These are phyloP conservation scores for Alouatta caraya DNA, from an alignment of 2,797 vertebrate genomes.

Conservation along the genomic window DNA sequence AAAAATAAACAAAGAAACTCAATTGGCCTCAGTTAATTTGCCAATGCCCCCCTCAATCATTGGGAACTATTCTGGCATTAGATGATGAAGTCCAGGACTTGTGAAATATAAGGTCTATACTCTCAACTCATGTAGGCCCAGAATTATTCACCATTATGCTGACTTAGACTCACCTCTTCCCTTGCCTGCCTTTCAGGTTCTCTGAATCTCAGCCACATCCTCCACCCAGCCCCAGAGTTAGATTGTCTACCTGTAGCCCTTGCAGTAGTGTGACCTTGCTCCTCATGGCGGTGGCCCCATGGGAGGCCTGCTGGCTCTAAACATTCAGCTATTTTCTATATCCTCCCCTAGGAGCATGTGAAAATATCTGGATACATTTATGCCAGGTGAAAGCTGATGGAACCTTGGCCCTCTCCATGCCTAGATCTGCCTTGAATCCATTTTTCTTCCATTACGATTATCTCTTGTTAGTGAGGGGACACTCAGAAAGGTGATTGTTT, in stretches of 20 bases:
- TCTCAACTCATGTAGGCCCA: background rate
- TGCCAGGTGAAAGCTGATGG: background rate
- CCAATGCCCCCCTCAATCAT: background rate
- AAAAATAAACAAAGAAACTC: background rate
- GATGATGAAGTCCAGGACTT: background rate
- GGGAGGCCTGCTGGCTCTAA: background rate
- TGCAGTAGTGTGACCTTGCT: background rate
- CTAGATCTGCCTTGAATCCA: background rate
- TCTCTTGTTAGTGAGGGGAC: background rate
- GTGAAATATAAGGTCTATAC: background rate
- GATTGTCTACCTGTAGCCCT: background rate
- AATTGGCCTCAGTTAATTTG: background rate
- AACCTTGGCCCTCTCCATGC: background rate
- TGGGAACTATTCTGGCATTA: background rate
- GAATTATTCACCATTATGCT: background rate
- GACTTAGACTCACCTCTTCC: background rate
- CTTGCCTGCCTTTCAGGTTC: background rate
- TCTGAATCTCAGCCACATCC: background rate
- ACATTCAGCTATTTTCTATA: background rate
- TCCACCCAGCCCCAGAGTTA: background rate
- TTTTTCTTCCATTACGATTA: conserved; percentile 19
- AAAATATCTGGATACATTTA: background rate
- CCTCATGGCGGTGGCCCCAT: background rate
- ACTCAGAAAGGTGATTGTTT: background rate
- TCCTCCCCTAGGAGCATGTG: background rate